Conservation (phyloP, 1,140 invertebrate genomes). For the Lycorma delicatula region DNA sequence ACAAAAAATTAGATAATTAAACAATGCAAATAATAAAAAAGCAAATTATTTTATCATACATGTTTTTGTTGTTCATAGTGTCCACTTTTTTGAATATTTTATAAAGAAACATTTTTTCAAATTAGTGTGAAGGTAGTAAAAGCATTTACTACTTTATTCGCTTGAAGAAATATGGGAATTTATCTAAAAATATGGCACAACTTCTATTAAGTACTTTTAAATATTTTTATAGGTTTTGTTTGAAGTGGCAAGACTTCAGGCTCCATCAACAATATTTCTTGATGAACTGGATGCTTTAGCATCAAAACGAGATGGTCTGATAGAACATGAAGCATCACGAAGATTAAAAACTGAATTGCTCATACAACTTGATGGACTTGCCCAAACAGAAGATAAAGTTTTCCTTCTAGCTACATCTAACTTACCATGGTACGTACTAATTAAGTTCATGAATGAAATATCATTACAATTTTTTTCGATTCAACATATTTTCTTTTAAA, state of each 20-base stretch:
- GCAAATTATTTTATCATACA: conserved; percentile 11
- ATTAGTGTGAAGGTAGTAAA: neutral
- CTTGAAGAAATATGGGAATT: neutral
- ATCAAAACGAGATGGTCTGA: conserved; percentile 53
- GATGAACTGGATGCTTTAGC: conserved; percentile 92
- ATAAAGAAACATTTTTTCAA: too few relatives aligned
- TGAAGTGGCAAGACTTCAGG: conserved; percentile 79
- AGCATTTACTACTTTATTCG: neutral
- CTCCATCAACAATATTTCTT: conserved; percentile 91
- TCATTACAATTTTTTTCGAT: too few relatives aligned
- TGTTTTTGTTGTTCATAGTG: too few relatives aligned
- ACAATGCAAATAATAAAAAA: neutral
- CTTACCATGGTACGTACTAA: conserved; percentile 75
- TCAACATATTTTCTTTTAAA: too few relatives aligned
- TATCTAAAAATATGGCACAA: too few relatives aligned
- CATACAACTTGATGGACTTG: conserved; percentile 81
- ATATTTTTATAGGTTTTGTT: conserved; percentile 64
- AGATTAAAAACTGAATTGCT: conserved; percentile 89
- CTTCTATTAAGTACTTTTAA: too few relatives aligned
- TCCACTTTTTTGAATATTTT: too few relatives aligned
- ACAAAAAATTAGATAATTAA: neutral
- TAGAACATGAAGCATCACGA: conserved; percentile 85
- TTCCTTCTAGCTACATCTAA: conserved; percentile 86
- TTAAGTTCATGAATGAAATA: too few relatives aligned
- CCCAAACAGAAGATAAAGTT: conserved; percentile 50